These are phyloP conservation scores for Meleagris gallopavo DNA, from an alignment of 2,113 vertebrate genomes.

Conservation along the genomic window DNA sequence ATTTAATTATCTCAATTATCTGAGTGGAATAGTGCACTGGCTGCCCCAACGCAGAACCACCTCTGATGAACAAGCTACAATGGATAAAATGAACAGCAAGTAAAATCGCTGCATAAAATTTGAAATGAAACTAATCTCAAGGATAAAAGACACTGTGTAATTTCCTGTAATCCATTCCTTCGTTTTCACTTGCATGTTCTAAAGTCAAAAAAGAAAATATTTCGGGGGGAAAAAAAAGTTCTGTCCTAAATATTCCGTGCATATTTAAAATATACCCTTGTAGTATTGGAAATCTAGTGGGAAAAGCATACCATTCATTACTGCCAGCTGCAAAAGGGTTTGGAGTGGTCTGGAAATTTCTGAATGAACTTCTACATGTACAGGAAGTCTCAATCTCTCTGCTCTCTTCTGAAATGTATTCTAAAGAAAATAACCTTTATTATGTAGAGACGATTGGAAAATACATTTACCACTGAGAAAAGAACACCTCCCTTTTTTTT, in stretches of 20 bases:
- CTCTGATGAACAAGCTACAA: background rate
- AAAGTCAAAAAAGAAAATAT: background rate
- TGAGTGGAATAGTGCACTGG: background rate
- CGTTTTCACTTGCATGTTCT: background rate
- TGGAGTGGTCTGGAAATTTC: background rate
- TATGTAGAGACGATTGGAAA: background rate
- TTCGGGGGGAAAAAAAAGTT: background rate
- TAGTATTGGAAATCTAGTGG: background rate
- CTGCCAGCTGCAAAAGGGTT: background rate
- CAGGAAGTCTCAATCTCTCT: background rate
- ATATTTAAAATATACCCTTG: background rate
- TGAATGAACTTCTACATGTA: background rate
- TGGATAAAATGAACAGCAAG: slow-evolving; percentile 21
- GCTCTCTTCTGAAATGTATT: background rate
- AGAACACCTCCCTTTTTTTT: background rate
- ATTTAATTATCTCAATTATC: slow-evolving; percentile 57
- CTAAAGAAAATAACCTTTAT: background rate
- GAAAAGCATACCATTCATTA: background rate
- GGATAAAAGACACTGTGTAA: background rate
- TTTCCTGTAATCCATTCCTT: background rate
- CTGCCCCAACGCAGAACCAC: background rate
- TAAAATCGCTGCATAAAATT: slow-evolving; percentile 11
- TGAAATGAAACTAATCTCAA: background rate
- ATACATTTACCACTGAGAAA: background rate
- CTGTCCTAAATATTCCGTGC: background rate